Percentiles rank a stretch among this genome's conserved stretches.
Evolutionary conservation across 2,113 vertebrate species (phyloP).

Genomic region (Amphiprion percula): DNA sequence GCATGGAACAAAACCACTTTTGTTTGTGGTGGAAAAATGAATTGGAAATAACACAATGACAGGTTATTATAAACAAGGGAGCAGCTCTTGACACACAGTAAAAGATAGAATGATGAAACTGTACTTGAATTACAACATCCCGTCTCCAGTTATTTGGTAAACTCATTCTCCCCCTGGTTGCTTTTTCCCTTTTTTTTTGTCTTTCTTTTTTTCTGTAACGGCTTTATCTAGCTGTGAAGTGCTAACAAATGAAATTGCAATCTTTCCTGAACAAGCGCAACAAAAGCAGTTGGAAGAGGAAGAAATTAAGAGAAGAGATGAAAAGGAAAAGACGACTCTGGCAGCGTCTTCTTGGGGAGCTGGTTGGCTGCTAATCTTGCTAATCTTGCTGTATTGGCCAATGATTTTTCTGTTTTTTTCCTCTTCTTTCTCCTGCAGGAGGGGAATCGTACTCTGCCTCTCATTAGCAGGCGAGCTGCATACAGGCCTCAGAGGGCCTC

Average conservation of each 20-base stretch:
- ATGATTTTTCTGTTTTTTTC: slow-evolving; percentile 39
- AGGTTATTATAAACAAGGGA: slow-evolving; percentile 73
- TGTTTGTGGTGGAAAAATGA: slow-evolving; percentile 49
- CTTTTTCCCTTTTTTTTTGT: background rate
- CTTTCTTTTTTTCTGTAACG: background rate
- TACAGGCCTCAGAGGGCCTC: slow-evolving; percentile 58
- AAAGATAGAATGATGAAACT: slow-evolving; percentile 65
- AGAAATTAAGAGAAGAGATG: slow-evolving; percentile 44
- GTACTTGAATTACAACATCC: slow-evolving; percentile 64
- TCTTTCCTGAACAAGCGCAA: slow-evolving; percentile 48
- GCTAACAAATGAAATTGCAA: slow-evolving; percentile 66
- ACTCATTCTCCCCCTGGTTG: slow-evolving; percentile 31
- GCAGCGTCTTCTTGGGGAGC: slow-evolving; percentile 27
- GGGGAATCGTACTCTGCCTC: slow-evolving; percentile 50
- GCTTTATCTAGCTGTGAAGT: slow-evolving; percentile 56
- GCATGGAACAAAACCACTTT: slow-evolving; percentile 51
- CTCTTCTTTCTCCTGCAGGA: slow-evolving; percentile 45
- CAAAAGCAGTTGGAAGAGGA: slow-evolving; percentile 51
- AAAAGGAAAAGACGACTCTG: slow-evolving; percentile 23
- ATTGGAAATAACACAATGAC: slow-evolving; percentile 72
- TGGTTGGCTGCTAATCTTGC: slow-evolving; percentile 63
- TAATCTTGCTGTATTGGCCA: slow-evolving; percentile 61
- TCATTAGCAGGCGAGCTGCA: slow-evolving; percentile 80
- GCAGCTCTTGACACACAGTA: slow-evolving; percentile 53
- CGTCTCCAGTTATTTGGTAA: slow-evolving; percentile 63